phyloP scores from a whole-genome alignment of 2,113 vertebrate species.

The Crotophaga sulcirostris region DNA sequence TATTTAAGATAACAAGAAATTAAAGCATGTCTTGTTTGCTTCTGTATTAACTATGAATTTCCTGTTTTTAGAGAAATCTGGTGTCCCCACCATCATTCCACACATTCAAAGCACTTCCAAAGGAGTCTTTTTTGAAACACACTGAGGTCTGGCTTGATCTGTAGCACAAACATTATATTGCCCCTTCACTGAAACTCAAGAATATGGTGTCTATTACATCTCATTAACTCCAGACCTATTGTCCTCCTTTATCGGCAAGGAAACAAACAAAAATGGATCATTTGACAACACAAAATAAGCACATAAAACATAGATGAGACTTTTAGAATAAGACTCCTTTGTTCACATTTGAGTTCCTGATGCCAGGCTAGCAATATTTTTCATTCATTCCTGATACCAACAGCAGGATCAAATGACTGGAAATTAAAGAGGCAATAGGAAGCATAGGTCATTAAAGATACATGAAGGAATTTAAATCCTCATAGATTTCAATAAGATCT shows the following conservation, averaged over 20 bases:
- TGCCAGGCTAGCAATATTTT: conserved; percentile 53
- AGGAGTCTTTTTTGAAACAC: neutral
- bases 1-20: neutral
- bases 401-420: conserved; percentile 71
- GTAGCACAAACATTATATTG: neutral
- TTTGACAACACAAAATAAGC: conserved; percentile 43
- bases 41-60: neutral
- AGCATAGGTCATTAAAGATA: conserved; percentile 74
- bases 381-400: conserved; percentile 56
- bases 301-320: conserved; percentile 45
- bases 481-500: conserved; percentile 36
- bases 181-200: conserved; percentile 66
- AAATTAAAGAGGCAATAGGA: conserved; percentile 74
- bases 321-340: conserved; percentile 48
- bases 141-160: neutral
- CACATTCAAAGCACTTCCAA: neutral
- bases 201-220: conserved; percentile 67
- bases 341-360: conserved; percentile 63
- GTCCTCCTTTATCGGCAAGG: conserved; percentile 29
- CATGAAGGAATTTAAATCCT: conserved; percentile 63
- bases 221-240: conserved; percentile 64
- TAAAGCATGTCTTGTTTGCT: neutral
- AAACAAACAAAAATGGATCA: conserved; percentile 65
- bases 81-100: neutral
- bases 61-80: neutral